A percentile compares a stretch with the other conserved stretches of the same genome.
phyloP scores from a whole-genome alignment of 2,888 invertebrate species.

The Epistrophe eligans region DNA sequence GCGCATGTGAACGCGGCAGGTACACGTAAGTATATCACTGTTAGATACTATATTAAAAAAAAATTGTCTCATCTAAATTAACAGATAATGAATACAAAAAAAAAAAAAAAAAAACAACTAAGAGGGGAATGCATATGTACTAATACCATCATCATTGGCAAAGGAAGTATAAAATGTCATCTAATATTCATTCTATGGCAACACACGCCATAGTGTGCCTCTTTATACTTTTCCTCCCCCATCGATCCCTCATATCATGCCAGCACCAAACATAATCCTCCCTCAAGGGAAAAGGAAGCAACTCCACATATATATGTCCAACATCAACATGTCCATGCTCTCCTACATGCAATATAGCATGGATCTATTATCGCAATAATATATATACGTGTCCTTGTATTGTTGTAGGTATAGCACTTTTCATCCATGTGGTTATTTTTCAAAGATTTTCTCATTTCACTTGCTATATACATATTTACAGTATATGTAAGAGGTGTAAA shows the following conservation, averaged over 20 bases:
- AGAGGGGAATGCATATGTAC: slow-evolving; percentile 49
- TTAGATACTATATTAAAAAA: slow-evolving; percentile 1
- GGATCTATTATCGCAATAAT: slow-evolving; percentile 67
- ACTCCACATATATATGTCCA: slow-evolving; percentile 1
- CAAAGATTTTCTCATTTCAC: slow-evolving; percentile 66
- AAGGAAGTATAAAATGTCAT: slow-evolving; percentile 62
- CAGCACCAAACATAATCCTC: slow-evolving; percentile 53
- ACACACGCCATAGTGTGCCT: background rate
- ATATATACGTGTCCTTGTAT: slow-evolving; percentile 50
- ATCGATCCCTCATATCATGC: slow-evolving; percentile 1
- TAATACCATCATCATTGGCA: slow-evolving; percentile 50
- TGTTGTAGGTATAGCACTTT: slow-evolving; percentile 16
- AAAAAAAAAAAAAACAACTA: background rate
- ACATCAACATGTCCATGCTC: slow-evolving; percentile 16
- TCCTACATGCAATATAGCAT: slow-evolving; percentile 52
- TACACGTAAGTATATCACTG: slow-evolving; percentile 18
- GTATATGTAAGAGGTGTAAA: background rate
- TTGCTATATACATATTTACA: slow-evolving; percentile 1
- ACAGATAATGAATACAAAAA: slow-evolving; percentile 65
- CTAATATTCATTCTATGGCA: slow-evolving; percentile 62
- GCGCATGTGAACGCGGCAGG: slow-evolving; percentile 64
- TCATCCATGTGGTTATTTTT: slow-evolving; percentile 53
- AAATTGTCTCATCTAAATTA: slow-evolving; percentile 69
- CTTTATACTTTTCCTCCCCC: background rate
- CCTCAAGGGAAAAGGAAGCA: slow-evolving; percentile 46